Evolutionary conservation across 2,888 invertebrate species (phyloP), one percentile per base, ranked within the genome.

Genomic region (Lottia scabra): DNA sequence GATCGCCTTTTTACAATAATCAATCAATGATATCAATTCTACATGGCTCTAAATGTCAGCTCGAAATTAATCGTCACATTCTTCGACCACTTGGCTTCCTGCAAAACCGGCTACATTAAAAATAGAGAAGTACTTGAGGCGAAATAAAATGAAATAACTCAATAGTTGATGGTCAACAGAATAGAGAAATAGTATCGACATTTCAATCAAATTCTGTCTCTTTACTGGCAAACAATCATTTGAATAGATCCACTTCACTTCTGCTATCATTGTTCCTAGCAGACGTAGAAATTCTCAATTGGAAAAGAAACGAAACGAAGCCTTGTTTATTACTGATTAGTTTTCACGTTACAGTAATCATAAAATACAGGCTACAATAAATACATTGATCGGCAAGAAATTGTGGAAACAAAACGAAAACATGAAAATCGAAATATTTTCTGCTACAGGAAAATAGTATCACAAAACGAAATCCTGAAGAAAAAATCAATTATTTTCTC

Each of bases 81-180:
- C 38, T 38, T 38, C 38, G 38, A 38, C 38, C 38, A 38, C 38
- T 38, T 38, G 38, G 38, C 38, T 56, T 56, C 56, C 56, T 56
- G 56, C 19, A 56, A 23, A 19, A 56, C 56, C 19, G 23, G 56
- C 23, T 10, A 19, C 23, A 56, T 56, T 23, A 56, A 56, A 56
- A 19, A 56, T 38, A 38, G 19, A 56, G 56, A 56, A 23, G 56
- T 56, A 56, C 56, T 56, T 56, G 56, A 56, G 56, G 56, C 56
- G 56, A 56, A 56, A 56, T 56, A 56, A 56, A 56, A 56, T 23
- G 56, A 56, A 56, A 56, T 56, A 56, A 56, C 10, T 19, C 56
- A 56, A 56, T 56, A 56, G 19, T 56, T 23, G 56, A 38, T 56
- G 56, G 56, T 56, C 56, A 56, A 56, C 56, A 23, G 13, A 10